Evolutionary conservation across 2,888 invertebrate species (phyloP).

Genomic region (Sepiola atlantica): DNA sequence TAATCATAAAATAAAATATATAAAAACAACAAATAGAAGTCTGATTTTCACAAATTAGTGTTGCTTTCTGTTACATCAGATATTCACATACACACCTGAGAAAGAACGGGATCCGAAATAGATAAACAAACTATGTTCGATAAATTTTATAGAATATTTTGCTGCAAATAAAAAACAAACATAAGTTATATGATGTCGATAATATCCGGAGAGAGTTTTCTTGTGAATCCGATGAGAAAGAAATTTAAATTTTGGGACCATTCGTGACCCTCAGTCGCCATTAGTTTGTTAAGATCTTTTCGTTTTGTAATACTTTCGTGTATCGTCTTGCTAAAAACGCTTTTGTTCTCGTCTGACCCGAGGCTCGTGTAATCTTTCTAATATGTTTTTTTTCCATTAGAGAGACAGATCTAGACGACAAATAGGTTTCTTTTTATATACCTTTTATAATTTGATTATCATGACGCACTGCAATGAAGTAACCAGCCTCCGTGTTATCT

Average conservation of each 20-base stretch:
- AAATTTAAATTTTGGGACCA: not conserved
- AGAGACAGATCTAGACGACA: not conserved
- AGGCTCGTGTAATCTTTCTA: not conserved
- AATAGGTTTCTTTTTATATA: not conserved
- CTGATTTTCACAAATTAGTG: no score
- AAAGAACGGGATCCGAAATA: no score
- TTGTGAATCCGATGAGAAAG: not conserved
- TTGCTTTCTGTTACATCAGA: no score
- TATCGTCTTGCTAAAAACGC: not conserved
- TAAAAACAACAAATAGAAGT: no score
- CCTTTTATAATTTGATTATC: not conserved
- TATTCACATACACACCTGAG: no score
- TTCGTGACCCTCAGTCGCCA: not conserved
- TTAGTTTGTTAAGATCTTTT: not conserved
- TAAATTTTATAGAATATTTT: not conserved
- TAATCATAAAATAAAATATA: no score
- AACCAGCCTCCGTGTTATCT: not conserved
- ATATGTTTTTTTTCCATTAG: constrained; percentile 32
- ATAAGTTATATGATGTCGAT: not conserved
- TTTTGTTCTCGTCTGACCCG: not conserved
- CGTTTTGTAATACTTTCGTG: not conserved
- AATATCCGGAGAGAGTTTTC: not conserved
- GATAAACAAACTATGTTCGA: not conserved
- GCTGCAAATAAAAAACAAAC: not conserved
- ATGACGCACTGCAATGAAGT: not conserved